Evolutionary conservation across 2,113 vertebrate genomes (phyloP).

Genomic region (Hyaena hyaena): DNA sequence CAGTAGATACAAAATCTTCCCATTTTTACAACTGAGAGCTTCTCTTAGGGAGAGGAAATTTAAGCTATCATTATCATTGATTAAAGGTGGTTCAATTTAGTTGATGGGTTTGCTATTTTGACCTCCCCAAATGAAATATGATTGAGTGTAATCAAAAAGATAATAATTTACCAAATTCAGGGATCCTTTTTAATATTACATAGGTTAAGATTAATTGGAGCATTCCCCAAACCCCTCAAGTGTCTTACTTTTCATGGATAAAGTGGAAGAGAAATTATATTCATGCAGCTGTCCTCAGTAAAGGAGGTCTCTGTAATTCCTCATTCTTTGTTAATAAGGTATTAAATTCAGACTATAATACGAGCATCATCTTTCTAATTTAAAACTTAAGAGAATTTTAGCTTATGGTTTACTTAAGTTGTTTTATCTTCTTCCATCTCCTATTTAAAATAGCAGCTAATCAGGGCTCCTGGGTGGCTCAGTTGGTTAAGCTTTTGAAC

Average conservation of each 20-base stretch:
- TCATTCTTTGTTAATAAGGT: background rate
- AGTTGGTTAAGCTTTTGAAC: no score
- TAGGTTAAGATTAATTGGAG: slow-evolving; percentile 3
- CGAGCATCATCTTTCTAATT: background rate
- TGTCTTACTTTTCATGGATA: background rate
- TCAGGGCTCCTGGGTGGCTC: no score
- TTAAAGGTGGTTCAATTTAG: background rate
- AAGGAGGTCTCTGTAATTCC: background rate
- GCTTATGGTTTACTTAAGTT: background rate
- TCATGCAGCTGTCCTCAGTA: background rate
- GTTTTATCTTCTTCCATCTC: background rate
- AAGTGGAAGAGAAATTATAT: slow-evolving; percentile 9
- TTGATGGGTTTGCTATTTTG: slow-evolving; percentile 11
- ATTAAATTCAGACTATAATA: background rate
- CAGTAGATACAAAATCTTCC: background rate
- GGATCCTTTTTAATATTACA: slow-evolving; percentile 6
- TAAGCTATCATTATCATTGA: slow-evolving; percentile 20
- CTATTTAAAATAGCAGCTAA: background rate
- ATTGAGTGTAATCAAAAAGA: slow-evolving; percentile 13
- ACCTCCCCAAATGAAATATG: slow-evolving; percentile 37
- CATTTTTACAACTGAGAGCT: background rate
- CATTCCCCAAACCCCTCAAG: background rate
- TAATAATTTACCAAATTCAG: slow-evolving; percentile 30
- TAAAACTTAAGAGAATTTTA: background rate
- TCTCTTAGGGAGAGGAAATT: slow-evolving; percentile 12